phyloP scores from a whole-genome alignment of 2,113 vertebrate genomes.

The Pluvialis apricaria region DNA sequence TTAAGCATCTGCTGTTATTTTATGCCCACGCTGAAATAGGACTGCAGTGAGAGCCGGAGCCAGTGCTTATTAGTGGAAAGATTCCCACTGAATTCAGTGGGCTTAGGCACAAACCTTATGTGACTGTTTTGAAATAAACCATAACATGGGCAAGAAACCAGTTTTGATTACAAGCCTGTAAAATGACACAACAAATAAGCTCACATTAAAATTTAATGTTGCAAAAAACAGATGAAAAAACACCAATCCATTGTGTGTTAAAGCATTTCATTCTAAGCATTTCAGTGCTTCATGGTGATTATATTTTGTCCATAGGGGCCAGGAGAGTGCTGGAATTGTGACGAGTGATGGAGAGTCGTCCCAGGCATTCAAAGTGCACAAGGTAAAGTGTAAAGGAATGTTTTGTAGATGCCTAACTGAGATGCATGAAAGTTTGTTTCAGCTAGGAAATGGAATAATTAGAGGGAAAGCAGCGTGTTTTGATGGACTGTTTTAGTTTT shows the following conservation, averaged over 20 bases:
- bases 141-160: background rate
- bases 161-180: background rate
- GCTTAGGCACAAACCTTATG: background rate
- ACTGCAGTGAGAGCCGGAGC: background rate
- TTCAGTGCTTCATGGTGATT: background rate
- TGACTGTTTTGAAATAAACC: background rate
- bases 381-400: conserved; percentile 77
- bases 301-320: conserved; percentile 80
- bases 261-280: background rate
- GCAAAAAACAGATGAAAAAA: background rate
- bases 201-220: background rate
- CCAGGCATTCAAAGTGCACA: conserved; percentile 86
- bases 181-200: background rate
- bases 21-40: background rate
- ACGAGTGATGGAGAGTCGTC: conserved; percentile 88
- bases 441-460: background rate
- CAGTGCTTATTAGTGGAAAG: background rate
- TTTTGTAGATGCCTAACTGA: background rate
- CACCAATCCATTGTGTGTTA: background rate
- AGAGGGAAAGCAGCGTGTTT: background rate
- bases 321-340: conserved; percentile 96
- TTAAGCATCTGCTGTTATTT: background rate
- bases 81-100: background rate
- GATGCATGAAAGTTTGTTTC: background rate
- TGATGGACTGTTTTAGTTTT: background rate